These are phyloP conservation scores for Heterochromis multidens DNA, from an alignment of 2,113 vertebrate genomes.

Conservation along the genomic window DNA sequence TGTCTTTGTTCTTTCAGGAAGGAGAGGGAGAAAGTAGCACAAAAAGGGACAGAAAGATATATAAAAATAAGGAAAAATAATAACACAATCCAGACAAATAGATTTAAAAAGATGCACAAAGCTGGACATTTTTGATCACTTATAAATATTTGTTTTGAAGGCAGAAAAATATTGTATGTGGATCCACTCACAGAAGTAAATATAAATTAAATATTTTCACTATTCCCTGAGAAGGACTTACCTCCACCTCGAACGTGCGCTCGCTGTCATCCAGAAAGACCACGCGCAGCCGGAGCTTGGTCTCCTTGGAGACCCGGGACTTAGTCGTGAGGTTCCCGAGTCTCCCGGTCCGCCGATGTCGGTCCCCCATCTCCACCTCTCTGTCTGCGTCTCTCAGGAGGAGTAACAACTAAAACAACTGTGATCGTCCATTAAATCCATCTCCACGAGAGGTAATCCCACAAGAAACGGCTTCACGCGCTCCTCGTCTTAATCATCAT, in stretches of 20 bases:
- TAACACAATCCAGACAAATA: neutral
- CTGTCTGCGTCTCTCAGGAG: neutral
- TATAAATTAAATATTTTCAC: neutral
- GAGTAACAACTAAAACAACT: neutral
- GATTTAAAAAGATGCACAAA: neutral
- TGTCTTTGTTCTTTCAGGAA: neutral
- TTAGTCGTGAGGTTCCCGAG: slow-evolving; percentile 36
- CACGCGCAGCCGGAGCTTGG: slow-evolving; percentile 71
- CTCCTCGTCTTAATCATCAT: neutral
- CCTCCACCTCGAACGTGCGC: slow-evolving; percentile 79
- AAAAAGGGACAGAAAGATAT: neutral
- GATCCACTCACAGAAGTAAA: neutral
- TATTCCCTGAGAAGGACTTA: slow-evolving; percentile 13
- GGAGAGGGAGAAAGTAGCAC: neutral
- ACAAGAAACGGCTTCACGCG: neutral
- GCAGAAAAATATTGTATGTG: neutral
- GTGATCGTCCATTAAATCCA: neutral
- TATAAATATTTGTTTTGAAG: neutral
- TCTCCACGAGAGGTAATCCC: neutral
- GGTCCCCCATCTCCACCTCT: slow-evolving; percentile 39
- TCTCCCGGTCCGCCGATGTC: neutral
- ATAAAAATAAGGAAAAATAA: neutral
- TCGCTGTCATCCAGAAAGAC: slow-evolving; percentile 77
- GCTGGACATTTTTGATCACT: neutral
- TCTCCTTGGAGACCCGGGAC: slow-evolving; percentile 56